Conservation (phyloP, 2,888 invertebrate species). For the Acleris literana region DNA sequence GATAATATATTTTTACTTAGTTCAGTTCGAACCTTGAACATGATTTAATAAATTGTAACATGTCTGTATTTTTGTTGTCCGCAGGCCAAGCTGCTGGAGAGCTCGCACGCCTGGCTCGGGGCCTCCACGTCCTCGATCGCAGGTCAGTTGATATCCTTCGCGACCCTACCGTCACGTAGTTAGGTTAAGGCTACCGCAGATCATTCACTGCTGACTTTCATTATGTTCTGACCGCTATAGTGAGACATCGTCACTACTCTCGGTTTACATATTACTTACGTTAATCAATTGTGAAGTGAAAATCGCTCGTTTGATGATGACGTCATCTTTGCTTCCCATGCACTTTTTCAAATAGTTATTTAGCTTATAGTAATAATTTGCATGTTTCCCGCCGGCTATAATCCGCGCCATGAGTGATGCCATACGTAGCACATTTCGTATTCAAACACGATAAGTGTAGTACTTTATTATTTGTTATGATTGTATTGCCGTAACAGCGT, state of each 20-base stretch:
- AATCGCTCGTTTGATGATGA: not conserved
- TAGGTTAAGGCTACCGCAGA: not conserved
- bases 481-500: conserved; percentile 44
- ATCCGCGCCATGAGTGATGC: conserved; percentile 51
- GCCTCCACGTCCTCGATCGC: conserved; percentile 94
- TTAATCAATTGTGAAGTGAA: too few species aligned
- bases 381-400: conserved; percentile 40
- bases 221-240: too few species aligned
- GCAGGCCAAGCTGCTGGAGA: conserved; percentile 96
- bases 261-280: too few species aligned
- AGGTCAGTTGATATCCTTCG: conserved; percentile 87
- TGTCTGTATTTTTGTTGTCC: conserved; percentile 47
- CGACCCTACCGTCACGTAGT: conserved; percentile 1
- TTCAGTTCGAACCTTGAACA: not conserved
- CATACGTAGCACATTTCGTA: conserved; percentile 48
- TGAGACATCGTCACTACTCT: too few species aligned
- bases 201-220: not conserved
- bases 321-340: too few species aligned
- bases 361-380: conserved; percentile 30
- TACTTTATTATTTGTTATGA: conserved; percentile 40
- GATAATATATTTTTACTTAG: too few species aligned
- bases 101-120: conserved; percentile 96
- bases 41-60: conserved; percentile 7
- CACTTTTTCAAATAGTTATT: too few species aligned
- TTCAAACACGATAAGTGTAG: conserved; percentile 47